Evolutionary conservation across 2,888 invertebrate genomes (phyloP), one percentile per base, ranked within the genome.

Genomic region (Ochropleura leucogaster): DNA sequence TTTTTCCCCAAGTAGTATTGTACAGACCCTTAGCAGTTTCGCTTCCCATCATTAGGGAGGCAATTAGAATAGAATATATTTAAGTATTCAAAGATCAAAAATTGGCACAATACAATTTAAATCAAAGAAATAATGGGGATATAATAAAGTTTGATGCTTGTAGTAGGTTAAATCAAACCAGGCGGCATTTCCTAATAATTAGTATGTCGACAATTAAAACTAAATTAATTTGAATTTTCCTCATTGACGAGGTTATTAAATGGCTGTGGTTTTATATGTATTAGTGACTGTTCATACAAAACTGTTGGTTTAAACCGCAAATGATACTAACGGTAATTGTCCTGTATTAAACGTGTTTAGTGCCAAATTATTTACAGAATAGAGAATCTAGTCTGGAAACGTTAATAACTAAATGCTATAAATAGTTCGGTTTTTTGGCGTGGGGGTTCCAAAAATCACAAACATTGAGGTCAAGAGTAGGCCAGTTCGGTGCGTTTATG

Each of bases 221-320:
- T 12, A 20, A 65, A 46, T 60, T 60, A 65, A 67, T 40, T 4
- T 10, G 16, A 30, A 5, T 42, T 59, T 59, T 65, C 65, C 47
- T 46, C 20, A n/a, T 60, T 75, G 14, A 64, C 59, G 10, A n/a
- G 14, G 46, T n/a, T 44, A 51, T 18, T 10, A 57, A 16, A 51
- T n/a, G 6, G 14, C 12, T 59, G 63, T 59, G 51, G 20, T 62
- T 42, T 18, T 5, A 30, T 6, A 5, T 60, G 12, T 57, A 47
- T 57, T 42, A 14, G 14, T 72, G 18, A 20, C 10, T 42, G 40
- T 18, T 47, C 55, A 14, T 57, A 68, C 55, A 20, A 55, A 55
- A 20, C 42, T 20, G 46, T 20, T 66, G 7, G 49, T 4, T 49
- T 74, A 75, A 60, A 75, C 51, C 67, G 16, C 63, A 42, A 18